Evolutionary conservation across 2,888 invertebrate genomes (phyloP).

Genomic region (Spatulosminthurus flaviceps): DNA sequence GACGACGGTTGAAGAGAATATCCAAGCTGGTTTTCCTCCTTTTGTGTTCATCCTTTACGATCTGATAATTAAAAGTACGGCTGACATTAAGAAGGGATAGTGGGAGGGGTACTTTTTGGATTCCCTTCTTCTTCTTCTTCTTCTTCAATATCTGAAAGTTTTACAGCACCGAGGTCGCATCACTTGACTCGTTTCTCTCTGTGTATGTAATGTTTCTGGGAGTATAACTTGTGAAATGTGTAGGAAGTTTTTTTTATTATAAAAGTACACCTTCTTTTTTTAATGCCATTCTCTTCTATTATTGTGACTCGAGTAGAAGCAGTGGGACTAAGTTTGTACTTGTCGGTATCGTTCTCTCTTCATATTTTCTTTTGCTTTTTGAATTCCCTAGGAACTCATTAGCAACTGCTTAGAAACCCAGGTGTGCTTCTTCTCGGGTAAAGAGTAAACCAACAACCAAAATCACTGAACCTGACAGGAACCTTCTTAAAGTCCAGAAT

Average conservation of each 20-base stretch:
- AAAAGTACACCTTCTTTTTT: slow-evolving; percentile 33
- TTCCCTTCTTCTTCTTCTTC: too few relatives aligned
- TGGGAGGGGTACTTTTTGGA: slow-evolving; percentile 37
- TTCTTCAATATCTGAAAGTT: slow-evolving; percentile 39
- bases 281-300: slow-evolving; percentile 28
- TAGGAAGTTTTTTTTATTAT: neutral
- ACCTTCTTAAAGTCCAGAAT: slow-evolving; percentile 22
- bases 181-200: slow-evolving; percentile 34
- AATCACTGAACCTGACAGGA: slow-evolving; percentile 43
- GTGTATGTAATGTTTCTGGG: neutral
- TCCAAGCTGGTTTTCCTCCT: slow-evolving; percentile 38
- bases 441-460: slow-evolving; percentile 32
- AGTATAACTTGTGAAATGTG: too few relatives aligned
- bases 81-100: slow-evolving; percentile 53
- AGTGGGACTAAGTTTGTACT: neutral
- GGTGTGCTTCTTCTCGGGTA: slow-evolving; percentile 51
- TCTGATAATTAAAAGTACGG: slow-evolving; percentile 59
- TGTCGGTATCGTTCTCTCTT: slow-evolving; percentile 25
- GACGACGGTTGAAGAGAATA: slow-evolving; percentile 35
- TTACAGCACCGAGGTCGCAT: slow-evolving; percentile 39
- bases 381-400: slow-evolving; percentile 53
- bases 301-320: slow-evolving; percentile 38
- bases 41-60: slow-evolving; percentile 54
- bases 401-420: slow-evolving; percentile 57
- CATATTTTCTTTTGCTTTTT: slow-evolving; percentile 43